Evolutionary conservation across 2,888 invertebrate species (phyloP), one percentile per base, ranked within the genome.

Genomic region (Pollenia amentaria): DNA sequence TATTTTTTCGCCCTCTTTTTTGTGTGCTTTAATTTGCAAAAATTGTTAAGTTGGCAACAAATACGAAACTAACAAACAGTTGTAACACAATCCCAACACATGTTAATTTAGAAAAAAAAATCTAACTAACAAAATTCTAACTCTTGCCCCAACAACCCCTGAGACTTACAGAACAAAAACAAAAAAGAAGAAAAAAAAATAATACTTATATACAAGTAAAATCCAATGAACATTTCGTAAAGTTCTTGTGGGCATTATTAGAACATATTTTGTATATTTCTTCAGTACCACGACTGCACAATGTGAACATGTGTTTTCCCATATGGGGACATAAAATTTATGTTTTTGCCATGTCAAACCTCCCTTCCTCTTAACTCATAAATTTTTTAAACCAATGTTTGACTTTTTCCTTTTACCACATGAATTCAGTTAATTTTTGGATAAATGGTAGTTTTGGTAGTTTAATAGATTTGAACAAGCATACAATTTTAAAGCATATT

Each of bases 51-150:
- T 40, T 73, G 14, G 51, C 53, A 44, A 67, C 67, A 57, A 57
- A 46, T 38, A 60, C 53, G 11, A 9, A 46, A 57, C 4, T 51
- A 44, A 40, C 14, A 51, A 57, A 51, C 55, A 72, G n/a, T 18
- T 67, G 65, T 57, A 79, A 40, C 14, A 53, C 67, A 67, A 55
- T 53, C 12, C 21, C 73, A 80, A 76, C 14, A 46, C 60, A 62
- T 69, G 55, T 75, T 69, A 38, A 53, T 42, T 29, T 60, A 40
- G 6, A 73, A 57, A 18, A 69, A 60, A 73, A 60, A 60, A 65
- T 9, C 18, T 3, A 38, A 14, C 11, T 42, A 73, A 62, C 21
- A 11, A 72, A 79, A 42, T 38, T 77, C 38, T 38, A 46, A 40
- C 38, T 57, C 29, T 76, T 53, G 76, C n/a, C 64, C 21, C 8